phyloP scores from a whole-genome alignment of 2,888 invertebrate species.

The Drosophila longiperda region DNA sequence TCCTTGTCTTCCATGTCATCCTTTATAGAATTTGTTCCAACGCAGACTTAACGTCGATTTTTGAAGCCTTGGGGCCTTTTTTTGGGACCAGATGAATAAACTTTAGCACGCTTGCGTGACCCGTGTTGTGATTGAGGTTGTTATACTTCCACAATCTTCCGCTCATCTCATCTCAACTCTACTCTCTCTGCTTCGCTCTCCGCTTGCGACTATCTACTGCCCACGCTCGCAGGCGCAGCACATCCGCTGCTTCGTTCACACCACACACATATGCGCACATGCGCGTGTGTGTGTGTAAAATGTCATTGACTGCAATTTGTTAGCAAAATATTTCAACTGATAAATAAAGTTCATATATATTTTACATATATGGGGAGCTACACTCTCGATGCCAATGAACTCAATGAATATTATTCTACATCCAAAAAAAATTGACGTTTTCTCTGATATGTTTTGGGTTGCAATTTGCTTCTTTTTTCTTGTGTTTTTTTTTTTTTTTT shows the following conservation, averaged over 20 bases:
- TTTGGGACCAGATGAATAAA: slow-evolving; percentile 69
- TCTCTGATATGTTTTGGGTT: slow-evolving; percentile 33
- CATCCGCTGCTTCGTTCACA: slow-evolving; percentile 49
- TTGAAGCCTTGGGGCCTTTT: slow-evolving; percentile 65
- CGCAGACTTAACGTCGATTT: slow-evolving; percentile 54
- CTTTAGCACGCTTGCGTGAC: slow-evolving; percentile 75
- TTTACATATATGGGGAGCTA: slow-evolving; percentile 27
- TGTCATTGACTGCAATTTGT: slow-evolving; percentile 82
- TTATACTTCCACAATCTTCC: slow-evolving; percentile 17
- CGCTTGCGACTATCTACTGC: slow-evolving; percentile 13
- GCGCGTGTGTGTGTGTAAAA: slow-evolving; percentile 40
- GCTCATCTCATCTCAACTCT: slow-evolving; percentile 15
- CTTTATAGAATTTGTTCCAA: slow-evolving; percentile 5
- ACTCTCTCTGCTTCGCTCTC: slow-evolving; percentile 14
- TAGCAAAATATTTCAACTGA: slow-evolving; percentile 80
- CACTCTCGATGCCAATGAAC: slow-evolving; percentile 69
- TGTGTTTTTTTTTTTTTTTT: slow-evolving; percentile 14
- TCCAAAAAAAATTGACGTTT: slow-evolving; percentile 31
- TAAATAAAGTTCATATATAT: slow-evolving; percentile 68
- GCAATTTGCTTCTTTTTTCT: slow-evolving; percentile 42
- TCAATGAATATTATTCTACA: slow-evolving; percentile 45
- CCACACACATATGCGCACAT: slow-evolving; percentile 4
- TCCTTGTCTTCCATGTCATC: not conserved
- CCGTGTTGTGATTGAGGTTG: slow-evolving; percentile 52
- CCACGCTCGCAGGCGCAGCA: slow-evolving; percentile 57